Evolutionary conservation across 2,113 vertebrate genomes (phyloP).

Genomic region (Gallinago jamesoni): DNA sequence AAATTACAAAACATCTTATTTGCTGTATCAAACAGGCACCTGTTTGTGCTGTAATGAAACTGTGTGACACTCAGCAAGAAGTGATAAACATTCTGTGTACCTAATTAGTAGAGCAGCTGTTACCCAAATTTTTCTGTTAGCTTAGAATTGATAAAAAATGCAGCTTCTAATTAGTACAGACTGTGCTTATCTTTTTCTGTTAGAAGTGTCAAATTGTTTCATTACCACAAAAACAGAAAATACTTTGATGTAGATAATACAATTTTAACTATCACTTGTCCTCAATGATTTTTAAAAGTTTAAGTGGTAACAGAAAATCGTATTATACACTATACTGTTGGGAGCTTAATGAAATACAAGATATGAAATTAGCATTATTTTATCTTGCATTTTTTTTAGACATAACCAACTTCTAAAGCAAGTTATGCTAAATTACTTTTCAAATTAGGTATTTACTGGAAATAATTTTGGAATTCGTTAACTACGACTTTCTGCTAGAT

Average conservation of each 20-base stretch:
- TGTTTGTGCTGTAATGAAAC: conserved; percentile 10
- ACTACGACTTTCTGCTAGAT: background rate
- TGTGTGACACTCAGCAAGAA: background rate
- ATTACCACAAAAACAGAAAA: background rate
- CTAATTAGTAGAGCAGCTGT: conserved; percentile 60
- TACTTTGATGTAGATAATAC: background rate
- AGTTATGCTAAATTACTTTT: background rate
- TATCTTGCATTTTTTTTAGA: background rate
- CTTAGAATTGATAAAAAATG: conserved; percentile 27
- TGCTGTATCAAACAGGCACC: conserved; percentile 6
- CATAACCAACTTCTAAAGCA: background rate
- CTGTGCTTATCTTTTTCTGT: background rate
- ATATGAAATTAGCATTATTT: background rate
- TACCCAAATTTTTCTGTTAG: conserved; percentile 29
- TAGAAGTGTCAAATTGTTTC: conserved; percentile 46
- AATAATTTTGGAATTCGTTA: background rate
- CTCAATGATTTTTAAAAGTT: background rate
- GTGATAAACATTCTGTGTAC: conserved; percentile 38
- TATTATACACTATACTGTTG: background rate
- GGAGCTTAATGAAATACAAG: background rate
- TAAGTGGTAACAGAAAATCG: background rate
- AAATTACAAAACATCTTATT: background rate
- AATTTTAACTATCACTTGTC: conserved; percentile 11
- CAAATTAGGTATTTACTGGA: background rate
- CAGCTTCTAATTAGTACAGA: conserved; percentile 48